These are phyloP conservation scores for Belgica antarctica DNA, from an alignment of 2,888 invertebrate species.

Conservation along the genomic window DNA sequence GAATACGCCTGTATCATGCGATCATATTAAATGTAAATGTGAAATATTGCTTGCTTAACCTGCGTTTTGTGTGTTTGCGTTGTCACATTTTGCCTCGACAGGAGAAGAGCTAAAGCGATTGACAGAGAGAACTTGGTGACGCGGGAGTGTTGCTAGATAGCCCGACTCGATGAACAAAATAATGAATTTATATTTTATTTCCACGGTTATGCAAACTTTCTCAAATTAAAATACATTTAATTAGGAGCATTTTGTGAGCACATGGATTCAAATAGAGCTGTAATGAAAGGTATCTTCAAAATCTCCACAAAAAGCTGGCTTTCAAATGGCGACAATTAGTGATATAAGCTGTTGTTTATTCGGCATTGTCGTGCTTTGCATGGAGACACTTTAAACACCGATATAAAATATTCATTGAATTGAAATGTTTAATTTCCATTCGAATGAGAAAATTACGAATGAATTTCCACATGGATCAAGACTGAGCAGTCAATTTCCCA, in stretches of 20 bases:
- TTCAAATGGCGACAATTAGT: not conserved
- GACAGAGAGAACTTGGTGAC: not conserved
- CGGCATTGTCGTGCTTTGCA: not conserved
- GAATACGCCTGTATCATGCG: not conserved
- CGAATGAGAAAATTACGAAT: not conserved
- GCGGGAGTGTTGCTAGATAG: not conserved
- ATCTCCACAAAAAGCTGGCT: not conserved
- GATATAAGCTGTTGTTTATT: not conserved
- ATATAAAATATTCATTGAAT: not conserved
- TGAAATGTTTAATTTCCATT: not conserved
- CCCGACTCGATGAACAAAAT: not conserved
- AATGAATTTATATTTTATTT: slow-evolving; percentile 11
- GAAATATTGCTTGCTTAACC: slow-evolving; percentile 25
- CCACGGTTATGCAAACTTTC: not conserved
- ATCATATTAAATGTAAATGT: slow-evolving; percentile 1
- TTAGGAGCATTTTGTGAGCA: not conserved
- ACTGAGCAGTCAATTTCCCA: too few species aligned
- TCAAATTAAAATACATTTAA: slow-evolving; percentile 9
- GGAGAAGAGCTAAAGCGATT: not conserved
- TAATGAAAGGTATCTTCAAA: not conserved
- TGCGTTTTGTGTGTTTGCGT: not conserved
- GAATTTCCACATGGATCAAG: too few species aligned
- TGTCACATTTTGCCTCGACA: slow-evolving; percentile 10
- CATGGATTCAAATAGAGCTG: not conserved
- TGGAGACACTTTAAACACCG: not conserved